Evolutionary conservation across 2,888 invertebrate genomes (phyloP).

Genomic region (Argyresthia albistria): DNA sequence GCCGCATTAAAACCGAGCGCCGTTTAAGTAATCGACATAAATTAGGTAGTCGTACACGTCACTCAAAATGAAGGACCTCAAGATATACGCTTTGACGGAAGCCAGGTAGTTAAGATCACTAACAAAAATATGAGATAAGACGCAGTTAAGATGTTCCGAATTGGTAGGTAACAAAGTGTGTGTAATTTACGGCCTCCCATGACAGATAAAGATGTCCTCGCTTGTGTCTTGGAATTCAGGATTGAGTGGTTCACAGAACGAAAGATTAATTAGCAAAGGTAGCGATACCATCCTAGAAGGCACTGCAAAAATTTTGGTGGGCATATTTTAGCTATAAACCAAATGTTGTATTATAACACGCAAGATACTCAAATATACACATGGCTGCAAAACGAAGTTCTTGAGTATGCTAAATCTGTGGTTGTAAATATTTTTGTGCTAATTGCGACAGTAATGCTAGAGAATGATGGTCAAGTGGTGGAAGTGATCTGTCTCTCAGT

Average conservation of each 20-base stretch:
- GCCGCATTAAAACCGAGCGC: conserved; percentile 62
- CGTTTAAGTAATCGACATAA: conserved; percentile 56
- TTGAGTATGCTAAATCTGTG: too few relatives aligned
- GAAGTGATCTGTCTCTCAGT: not conserved
- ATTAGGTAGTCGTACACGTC: conserved; percentile 64
- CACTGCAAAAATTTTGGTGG: too few relatives aligned
- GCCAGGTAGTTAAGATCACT: conserved; percentile 68
- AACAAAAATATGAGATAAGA: conserved; percentile 65
- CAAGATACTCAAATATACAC: too few relatives aligned
- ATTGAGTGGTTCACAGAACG: not conserved
- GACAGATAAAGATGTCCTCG: conserved; percentile 22
- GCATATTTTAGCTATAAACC: too few relatives aligned
- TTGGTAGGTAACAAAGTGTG: conserved; percentile 58
- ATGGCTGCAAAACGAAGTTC: too few relatives aligned
- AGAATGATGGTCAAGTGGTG: conserved; percentile 6
- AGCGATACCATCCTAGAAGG: not conserved
- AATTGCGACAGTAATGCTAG: not conserved
- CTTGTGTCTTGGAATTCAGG: not conserved
- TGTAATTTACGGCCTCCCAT: conserved; percentile 55
- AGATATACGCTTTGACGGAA: conserved; percentile 56
- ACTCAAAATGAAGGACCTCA: conserved; percentile 50
- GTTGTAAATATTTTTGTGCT: not conserved
- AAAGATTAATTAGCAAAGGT: not conserved
- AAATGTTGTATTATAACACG: too few relatives aligned
- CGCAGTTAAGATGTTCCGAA: conserved; percentile 61